Conservation (phyloP, 1,140 invertebrate genomes). For the Delia radicum region DNA sequence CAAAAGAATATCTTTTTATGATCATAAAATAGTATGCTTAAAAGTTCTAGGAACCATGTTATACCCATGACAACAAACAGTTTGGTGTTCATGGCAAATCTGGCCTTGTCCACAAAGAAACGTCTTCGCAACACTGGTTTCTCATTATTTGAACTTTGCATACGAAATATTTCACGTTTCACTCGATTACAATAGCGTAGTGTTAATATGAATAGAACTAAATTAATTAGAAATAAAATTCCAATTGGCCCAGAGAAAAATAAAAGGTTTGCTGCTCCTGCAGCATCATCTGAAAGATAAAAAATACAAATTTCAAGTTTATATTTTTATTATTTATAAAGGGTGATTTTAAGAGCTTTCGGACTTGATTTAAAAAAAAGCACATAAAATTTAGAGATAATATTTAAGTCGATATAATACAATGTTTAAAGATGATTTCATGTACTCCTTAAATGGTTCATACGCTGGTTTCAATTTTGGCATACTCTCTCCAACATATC, state of each 20-base stretch:
- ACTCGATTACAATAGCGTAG: slow-evolving; percentile 66
- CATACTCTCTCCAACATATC: too few relatives aligned
- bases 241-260: slow-evolving; percentile 67
- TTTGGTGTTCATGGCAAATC: slow-evolving; percentile 69
- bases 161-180: slow-evolving; percentile 67
- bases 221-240: slow-evolving; percentile 64
- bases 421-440: too few relatives aligned
- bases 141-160: slow-evolving; percentile 60
- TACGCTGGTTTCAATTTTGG: too few relatives aligned
- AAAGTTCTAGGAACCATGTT: slow-evolving; percentile 67
- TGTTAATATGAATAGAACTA: slow-evolving; percentile 68
- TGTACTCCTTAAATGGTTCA: too few relatives aligned
- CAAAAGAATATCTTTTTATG: slow-evolving; percentile 58
- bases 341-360: too few relatives aligned
- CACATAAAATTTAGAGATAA: too few relatives aligned
- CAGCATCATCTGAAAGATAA: slow-evolving; percentile 41
- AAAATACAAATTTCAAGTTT: neutral
- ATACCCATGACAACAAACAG: slow-evolving; percentile 76
- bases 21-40: slow-evolving; percentile 59
- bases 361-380: too few relatives aligned
- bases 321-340: neutral
- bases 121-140: slow-evolving; percentile 56
- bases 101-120: slow-evolving; percentile 66
- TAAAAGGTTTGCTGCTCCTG: slow-evolving; percentile 58
- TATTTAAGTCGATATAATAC: too few relatives aligned